These are phyloP conservation scores for Acheta domesticus DNA, from an alignment of 2,888 invertebrate species.

Conservation along the genomic window DNA sequence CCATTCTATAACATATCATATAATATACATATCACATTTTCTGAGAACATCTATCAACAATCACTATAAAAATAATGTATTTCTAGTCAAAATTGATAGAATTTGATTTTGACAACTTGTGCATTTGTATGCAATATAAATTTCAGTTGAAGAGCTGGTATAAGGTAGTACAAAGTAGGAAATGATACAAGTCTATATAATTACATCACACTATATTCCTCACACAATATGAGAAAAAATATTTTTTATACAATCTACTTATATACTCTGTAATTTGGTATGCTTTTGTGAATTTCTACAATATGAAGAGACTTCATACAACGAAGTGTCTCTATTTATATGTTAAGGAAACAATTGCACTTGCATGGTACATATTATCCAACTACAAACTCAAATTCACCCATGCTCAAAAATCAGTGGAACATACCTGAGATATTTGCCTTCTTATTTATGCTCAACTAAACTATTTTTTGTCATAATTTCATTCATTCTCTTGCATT, in stretches of 20 bases:
- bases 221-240: background rate
- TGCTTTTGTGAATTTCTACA: background rate
- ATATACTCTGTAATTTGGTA: background rate
- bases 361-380: background rate
- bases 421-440: background rate
- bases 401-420: background rate
- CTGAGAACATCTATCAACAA: slow-evolving; percentile 11
- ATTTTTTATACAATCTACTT: background rate
- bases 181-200: background rate
- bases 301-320: slow-evolving; percentile 1
- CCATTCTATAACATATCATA: background rate
- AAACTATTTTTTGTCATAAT: too few relatives aligned
- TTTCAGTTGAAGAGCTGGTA: background rate
- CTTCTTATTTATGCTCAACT: background rate
- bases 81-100: slow-evolving; percentile 12
- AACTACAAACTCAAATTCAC: background rate
- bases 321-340: background rate
- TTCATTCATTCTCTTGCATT: too few relatives aligned
- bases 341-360: background rate
- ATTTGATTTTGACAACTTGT: slow-evolving; percentile 9
- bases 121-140: background rate
- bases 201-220: background rate
- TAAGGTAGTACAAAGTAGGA: background rate
- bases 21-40: slow-evolving; percentile 11
- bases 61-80: slow-evolving; percentile 18